Conservation (phyloP, 2,113 vertebrate genomes). For the Ardeotis arabs region DNA sequence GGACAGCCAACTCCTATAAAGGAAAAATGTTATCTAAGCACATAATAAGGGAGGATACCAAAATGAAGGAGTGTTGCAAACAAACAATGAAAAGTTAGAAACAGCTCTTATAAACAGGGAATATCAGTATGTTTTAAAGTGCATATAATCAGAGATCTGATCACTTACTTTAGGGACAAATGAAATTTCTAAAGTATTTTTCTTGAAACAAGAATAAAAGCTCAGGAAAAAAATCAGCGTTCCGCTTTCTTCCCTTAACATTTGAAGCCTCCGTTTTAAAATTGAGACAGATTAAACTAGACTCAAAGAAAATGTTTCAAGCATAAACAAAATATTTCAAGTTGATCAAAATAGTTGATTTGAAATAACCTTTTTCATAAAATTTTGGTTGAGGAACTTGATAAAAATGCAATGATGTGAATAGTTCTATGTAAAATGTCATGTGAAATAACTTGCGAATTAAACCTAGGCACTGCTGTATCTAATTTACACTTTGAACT, state of each 20-base stretch:
- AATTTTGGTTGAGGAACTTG: not conserved
- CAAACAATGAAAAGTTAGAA: not conserved
- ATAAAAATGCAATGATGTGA: not conserved
- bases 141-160: not conserved
- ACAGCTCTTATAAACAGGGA: not conserved
- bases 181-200: not conserved
- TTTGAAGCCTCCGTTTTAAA: not conserved
- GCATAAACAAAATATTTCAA: not conserved
- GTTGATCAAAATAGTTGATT: not conserved
- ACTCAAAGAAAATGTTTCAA: not conserved
- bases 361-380: not conserved
- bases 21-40: not conserved
- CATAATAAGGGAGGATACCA: not conserved
- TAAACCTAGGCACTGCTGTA: not conserved
- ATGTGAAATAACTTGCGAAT: not conserved
- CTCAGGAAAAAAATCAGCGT: not conserved
- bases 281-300: not conserved
- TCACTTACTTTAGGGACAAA: not conserved
- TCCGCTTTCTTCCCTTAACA: not conserved
- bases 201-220: not conserved
- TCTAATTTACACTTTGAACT: constrained; percentile 14
- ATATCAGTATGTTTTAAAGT: not conserved
- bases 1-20: not conserved
- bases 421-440: not conserved
- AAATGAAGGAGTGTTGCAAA: not conserved